These are phyloP conservation scores for Sebastes jordani DNA, from an alignment of 2,797 vertebrate genomes.

Conservation along the genomic window DNA sequence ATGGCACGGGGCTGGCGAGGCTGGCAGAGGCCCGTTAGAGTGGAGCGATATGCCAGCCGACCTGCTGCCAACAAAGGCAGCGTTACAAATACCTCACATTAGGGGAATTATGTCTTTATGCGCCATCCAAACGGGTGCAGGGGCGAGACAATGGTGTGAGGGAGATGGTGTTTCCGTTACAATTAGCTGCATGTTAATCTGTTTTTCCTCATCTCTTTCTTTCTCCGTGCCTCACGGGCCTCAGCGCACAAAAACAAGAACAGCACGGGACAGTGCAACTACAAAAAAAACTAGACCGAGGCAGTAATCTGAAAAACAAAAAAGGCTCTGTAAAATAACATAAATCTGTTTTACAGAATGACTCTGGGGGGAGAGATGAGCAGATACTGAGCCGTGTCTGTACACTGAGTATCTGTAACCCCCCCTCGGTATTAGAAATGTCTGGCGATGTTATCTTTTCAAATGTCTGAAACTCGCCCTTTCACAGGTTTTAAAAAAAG, in stretches of 20 bases:
- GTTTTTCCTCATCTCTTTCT: constrained; percentile 19
- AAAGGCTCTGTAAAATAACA: constrained; percentile 29
- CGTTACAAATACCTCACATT: constrained; percentile 77
- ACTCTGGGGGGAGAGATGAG: constrained; percentile 56
- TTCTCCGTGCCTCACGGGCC: constrained; percentile 37
- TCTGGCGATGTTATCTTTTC: constrained; percentile 59
- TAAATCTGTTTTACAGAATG: constrained; percentile 33
- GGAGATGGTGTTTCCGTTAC: constrained; percentile 58
- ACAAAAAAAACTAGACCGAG: constrained; percentile 7
- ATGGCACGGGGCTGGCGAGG: constrained; percentile 48
- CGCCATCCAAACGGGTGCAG: constrained; percentile 35
- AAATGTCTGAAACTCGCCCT: constrained; percentile 17
- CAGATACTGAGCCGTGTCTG: constrained; percentile 31
- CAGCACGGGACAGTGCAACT: neutral
- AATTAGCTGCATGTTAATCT: constrained; percentile 67
- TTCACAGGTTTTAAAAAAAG: constrained; percentile 11
- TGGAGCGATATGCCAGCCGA: constrained; percentile 43
- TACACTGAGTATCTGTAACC: constrained; percentile 9
- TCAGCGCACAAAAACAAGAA: constrained; percentile 24
- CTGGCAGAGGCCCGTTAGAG: constrained; percentile 48
- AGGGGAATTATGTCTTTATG: constrained; percentile 76
- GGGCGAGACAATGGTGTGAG: constrained; percentile 55
- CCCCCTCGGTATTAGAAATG: constrained; percentile 38
- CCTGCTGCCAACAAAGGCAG: constrained; percentile 67
- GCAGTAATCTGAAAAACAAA: constrained; percentile 26